Base-by-base conservation (phyloP, 2,113 vertebrate genomes). In the Thomomys bottae region DNA sequence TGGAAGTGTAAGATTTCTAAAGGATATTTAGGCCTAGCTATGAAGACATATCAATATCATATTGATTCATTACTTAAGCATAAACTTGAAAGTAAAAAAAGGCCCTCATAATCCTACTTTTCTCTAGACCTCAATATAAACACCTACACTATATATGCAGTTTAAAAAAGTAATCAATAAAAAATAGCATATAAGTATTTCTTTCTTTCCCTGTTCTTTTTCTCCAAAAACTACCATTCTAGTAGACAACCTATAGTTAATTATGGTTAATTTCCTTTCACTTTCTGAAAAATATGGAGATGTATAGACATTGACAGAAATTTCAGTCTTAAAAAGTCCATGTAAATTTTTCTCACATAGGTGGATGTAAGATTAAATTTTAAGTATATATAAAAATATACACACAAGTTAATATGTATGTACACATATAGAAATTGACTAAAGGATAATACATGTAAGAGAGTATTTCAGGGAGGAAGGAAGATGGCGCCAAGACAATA, bases 1-100 rank as follows among this genome's bases (percentile, higher is more conserved):
- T 34, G 30, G 26, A 84, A 78, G 63, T 90, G 0, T 89, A 84
- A 67, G 24, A 84, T 93, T 75, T 89, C 26, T 87, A 79, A 80
- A 89, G 63, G 24, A 34, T 88, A 8, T 38, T 70, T 75, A 3
- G 45, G 11, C 12, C 32, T 88, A 91, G 28, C 6, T 12, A 45
- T 67, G 3, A 81, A 93, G 72, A 21, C 42, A 57, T 81, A 78
- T 12, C 45, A 81, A 38, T 84, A 78, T 49, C 26, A 79, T 28
- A 59, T 7, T 88, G 66, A 57, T 63, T 77, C 73, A 11, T 85
- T 87, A 68, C 54, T 87, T 79, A 66, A 68, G 79, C 36, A 72
- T 15, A 73, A 70, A 66, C 15, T 12, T 49, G 45, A 30, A 70
- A 92, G 63, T 32, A 49, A 30, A 78, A 83, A 84, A 40, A 28